Evolutionary conservation across 2,113 vertebrate genomes (phyloP).

Genomic region (Plectropomus leopardus): DNA sequence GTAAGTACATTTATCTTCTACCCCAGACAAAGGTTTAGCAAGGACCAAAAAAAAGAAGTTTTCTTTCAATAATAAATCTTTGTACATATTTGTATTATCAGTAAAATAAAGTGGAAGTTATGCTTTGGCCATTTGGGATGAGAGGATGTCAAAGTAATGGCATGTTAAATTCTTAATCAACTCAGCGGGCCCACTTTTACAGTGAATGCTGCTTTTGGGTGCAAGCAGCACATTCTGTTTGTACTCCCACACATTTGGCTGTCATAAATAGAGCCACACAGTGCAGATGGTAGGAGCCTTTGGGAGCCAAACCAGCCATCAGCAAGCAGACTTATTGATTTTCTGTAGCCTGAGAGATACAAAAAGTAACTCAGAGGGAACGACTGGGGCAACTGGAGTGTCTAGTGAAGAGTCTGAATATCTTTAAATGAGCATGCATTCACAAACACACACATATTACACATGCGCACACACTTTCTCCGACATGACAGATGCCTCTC

Average conservation of each 20-base stretch:
- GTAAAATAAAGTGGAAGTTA: constrained; percentile 14
- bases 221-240: constrained; percentile 61
- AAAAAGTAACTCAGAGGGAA: constrained; percentile 50
- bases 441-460: constrained; percentile 10
- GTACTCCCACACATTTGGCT: constrained; percentile 73
- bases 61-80: constrained; percentile 2
- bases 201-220: constrained; percentile 54
- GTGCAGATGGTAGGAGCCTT: constrained; percentile 70
- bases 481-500: constrained; percentile 47
- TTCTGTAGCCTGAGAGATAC: constrained; percentile 52
- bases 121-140: constrained; percentile 22
- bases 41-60: background rate
- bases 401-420: constrained; percentile 26
- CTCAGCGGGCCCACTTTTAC: constrained; percentile 34
- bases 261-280: constrained; percentile 64
- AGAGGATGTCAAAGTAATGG: constrained; percentile 51
- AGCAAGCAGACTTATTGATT: constrained; percentile 74
- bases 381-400: constrained; percentile 30
- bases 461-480: background rate
- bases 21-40: constrained; percentile 6
- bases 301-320: constrained; percentile 64
- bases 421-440: constrained; percentile 53
- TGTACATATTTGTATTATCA: constrained; percentile 8
- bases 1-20: background rate
- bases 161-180: constrained; percentile 62